Evolutionary conservation across 2,888 invertebrate genomes (phyloP).

Genomic region (Apodemia mormo): DNA sequence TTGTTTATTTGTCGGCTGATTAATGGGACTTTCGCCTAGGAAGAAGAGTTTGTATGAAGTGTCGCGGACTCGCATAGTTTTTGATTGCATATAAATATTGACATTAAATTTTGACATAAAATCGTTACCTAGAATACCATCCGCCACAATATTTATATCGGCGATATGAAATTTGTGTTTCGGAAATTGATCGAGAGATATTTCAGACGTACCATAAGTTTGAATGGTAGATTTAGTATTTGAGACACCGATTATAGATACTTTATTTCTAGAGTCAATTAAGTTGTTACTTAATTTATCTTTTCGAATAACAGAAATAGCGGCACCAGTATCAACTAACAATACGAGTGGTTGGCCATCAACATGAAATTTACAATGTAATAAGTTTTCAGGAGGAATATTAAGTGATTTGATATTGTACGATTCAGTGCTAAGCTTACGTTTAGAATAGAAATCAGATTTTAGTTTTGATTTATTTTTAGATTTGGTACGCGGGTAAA

Average conservation of each 20-base stretch:
- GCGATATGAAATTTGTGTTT: conserved; percentile 41
- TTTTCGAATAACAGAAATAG: conserved; percentile 37
- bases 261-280: conserved; percentile 34
- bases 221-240: conserved; percentile 32
- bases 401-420: conserved; percentile 41
- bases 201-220: conserved; percentile 37
- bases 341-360: conserved; percentile 37
- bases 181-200: conserved; percentile 39
- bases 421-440: conserved; percentile 22
- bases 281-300: conserved; percentile 35
- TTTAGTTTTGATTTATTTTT: conserved; percentile 30
- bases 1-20: conserved; percentile 26
- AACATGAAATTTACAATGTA: conserved; percentile 40
- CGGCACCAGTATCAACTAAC: conserved; percentile 42
- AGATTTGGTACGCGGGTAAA: conserved; percentile 20
- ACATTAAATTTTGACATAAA: conserved; percentile 44
- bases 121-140: conserved; percentile 44
- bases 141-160: conserved; percentile 39
- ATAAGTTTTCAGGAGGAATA: conserved; percentile 41
- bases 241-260: conserved; percentile 43
- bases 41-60: conserved; percentile 37
- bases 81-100: conserved; percentile 41
- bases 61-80: conserved; percentile 41
- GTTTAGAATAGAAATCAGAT: conserved; percentile 24
- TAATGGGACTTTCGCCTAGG: conserved; percentile 28